Percentiles rank a stretch among this genome's conserved stretches.
phyloP scores from a whole-genome alignment of 2,797 vertebrate species.

The Brachymystax lenok region DNA sequence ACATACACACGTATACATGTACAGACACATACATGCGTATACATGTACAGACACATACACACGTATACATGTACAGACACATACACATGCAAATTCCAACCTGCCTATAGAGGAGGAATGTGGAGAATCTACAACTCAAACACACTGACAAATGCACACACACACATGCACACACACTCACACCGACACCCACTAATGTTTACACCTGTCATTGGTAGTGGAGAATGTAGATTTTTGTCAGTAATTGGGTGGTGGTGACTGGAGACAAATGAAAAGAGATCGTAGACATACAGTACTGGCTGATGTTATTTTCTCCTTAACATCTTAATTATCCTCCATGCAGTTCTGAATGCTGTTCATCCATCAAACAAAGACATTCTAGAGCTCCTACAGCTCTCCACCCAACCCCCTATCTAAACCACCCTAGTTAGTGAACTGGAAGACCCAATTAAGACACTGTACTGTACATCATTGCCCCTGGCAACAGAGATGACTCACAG shows the following conservation, averaged over 20 bases:
- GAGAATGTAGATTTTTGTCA: not conserved
- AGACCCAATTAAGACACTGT: slow-evolving; percentile 38
- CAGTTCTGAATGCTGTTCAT: not conserved
- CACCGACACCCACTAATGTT: not conserved
- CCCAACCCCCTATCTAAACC: slow-evolving; percentile 34
- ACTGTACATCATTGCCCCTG: slow-evolving; percentile 14
- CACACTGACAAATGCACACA: too few species aligned
- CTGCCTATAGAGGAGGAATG: not conserved
- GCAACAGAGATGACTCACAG: slow-evolving; percentile 21
- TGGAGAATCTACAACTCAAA: not conserved
- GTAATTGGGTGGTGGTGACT: not conserved
- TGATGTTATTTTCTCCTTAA: not conserved
- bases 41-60: not conserved
- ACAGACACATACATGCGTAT: not conserved
- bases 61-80: not conserved
- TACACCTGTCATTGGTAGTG: not conserved
- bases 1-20: not conserved
- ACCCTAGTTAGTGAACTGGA: slow-evolving; percentile 40
- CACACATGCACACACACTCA: too few species aligned
- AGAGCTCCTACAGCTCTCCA: not conserved
- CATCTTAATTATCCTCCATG: not conserved
- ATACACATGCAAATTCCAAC: not conserved
- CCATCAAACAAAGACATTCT: slow-evolving; percentile 6
- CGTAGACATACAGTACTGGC: not conserved
- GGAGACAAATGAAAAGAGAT: not conserved